Base-by-base conservation (phyloP, 2,113 vertebrate species). In the Cavia aperea region DNA sequence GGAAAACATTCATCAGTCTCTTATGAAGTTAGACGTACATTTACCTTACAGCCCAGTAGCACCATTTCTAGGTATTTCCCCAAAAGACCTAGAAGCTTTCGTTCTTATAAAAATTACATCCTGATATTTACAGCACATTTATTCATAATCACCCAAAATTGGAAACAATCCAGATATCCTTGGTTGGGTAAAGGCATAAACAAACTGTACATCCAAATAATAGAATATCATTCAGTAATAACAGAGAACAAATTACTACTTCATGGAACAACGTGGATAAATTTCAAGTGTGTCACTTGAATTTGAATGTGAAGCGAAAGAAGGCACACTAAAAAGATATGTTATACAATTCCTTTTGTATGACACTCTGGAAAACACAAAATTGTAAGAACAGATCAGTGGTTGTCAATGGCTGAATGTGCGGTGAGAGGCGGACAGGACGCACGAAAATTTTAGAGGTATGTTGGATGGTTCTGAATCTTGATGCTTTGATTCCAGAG, bases 321-420 rank as follows among this genome's bases (percentile, higher is more conserved):
- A 90, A 82, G 54, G 78, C 95, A 90, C 60, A 65, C 5, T 82
- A 72, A 54, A 90, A 95, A 93, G 58, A 72, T 36, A 31, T 62
- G 85, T 78, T 62, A 19, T 92, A 70, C 31, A 43, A 60, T 82
- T 88, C 49, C 58, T 66, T 65, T 92, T 62, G 66, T 65, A 62
- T 26, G 78, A 73, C 36, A 66, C 65, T 85, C 49, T 88, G 62
- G 92, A 63, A 92, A 88, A 81, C 13, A 51, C 88, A 46, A 62
- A 73, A 49, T 92, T 49, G 66, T 24, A 70, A 56, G 56, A 89
- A 79, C 12, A 85, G 62, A 83, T 63, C 19, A n/a, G 87, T 31
- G 58, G 54, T 66, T 89, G 58, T 65, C 68, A 29, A 56, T 49
- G 19, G 81, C 60, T 86, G 68, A 83, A 31, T 62, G 63, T 84